Conservation (phyloP, 2,113 vertebrate genomes). For the Haemorhous mexicanus region DNA sequence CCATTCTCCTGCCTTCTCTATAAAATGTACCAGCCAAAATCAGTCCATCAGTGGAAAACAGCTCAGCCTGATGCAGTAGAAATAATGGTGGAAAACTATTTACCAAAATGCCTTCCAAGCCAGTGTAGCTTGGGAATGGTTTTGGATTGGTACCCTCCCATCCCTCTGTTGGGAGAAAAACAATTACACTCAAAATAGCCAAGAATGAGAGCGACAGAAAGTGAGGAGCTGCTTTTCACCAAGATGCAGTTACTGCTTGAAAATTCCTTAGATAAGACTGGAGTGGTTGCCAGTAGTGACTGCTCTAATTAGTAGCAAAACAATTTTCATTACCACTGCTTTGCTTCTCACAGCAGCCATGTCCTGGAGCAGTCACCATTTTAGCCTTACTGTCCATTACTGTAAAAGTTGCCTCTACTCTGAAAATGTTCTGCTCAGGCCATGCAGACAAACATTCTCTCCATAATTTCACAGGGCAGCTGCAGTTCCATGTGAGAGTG, state of each 20-base stretch:
- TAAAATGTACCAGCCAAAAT: neutral
- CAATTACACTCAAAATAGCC: neutral
- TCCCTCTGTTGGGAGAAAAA: neutral
- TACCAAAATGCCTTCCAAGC: neutral
- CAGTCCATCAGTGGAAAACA: neutral
- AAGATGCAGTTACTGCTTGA: neutral
- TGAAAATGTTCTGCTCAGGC: neutral
- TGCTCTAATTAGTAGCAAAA: conserved; percentile 36
- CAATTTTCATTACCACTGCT: neutral
- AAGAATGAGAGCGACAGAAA: neutral
- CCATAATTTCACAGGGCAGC: neutral
- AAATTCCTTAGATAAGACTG: conserved; percentile 11
- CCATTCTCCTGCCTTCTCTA: neutral
- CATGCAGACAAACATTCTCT: neutral
- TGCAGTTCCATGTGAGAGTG: neutral
- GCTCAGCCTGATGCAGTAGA: neutral
- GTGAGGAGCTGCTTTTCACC: conserved; percentile 13
- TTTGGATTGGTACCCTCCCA: neutral
- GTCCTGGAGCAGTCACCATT: neutral
- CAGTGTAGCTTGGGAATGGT: neutral
- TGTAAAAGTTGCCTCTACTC: neutral
- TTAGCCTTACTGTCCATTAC: neutral
- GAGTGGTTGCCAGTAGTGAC: conserved; percentile 39
- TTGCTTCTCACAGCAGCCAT: conserved; percentile 2
- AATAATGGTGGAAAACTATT: neutral